Evolutionary conservation across 30 jellyfish, hydroid and myxozoan species (phyloP).

Genomic region (Cassiopea andromeda): DNA sequence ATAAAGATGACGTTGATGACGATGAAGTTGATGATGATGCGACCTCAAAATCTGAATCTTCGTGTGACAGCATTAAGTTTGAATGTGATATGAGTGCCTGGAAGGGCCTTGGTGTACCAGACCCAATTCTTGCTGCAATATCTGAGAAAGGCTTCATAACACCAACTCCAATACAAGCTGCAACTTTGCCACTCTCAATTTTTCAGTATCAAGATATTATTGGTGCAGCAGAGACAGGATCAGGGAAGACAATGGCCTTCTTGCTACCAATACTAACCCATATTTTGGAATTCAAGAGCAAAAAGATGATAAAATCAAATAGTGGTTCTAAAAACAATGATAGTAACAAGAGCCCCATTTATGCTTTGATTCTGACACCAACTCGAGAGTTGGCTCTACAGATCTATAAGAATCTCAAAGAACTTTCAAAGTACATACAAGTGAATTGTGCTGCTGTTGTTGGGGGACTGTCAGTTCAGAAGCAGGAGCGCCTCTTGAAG

Average conservation of each 20-base stretch:
- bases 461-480: slow-evolving; percentile 93
- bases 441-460: slow-evolving; percentile 78
- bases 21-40: background rate
- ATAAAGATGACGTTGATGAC: background rate
- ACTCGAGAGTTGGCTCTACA: slow-evolving; percentile 97
- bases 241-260: slow-evolving; percentile 97
- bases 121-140: slow-evolving; percentile 69
- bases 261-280: slow-evolving; percentile 84
- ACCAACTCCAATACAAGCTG: slow-evolving; percentile 93
- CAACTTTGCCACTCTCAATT: slow-evolving; percentile 82
- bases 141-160: slow-evolving; percentile 71
- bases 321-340: background rate
- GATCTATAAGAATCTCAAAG: slow-evolving; percentile 53
- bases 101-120: slow-evolving; percentile 91
- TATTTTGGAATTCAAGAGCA: slow-evolving; percentile 62
- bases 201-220: slow-evolving; percentile 77
- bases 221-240: slow-evolving; percentile 99
- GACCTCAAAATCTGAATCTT: background rate
- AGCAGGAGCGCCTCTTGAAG: slow-evolving; percentile 86
- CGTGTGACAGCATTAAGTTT: background rate
- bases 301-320: background rate
- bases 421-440: slow-evolving; percentile 62
- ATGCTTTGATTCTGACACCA: slow-evolving; percentile 89
- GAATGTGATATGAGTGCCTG: slow-evolving; percentile 85
- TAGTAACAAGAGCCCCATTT: slow-evolving; percentile 45